Base-by-base conservation (phyloP, 2,797 vertebrate species). In the Aldrovandia affinis region DNA sequence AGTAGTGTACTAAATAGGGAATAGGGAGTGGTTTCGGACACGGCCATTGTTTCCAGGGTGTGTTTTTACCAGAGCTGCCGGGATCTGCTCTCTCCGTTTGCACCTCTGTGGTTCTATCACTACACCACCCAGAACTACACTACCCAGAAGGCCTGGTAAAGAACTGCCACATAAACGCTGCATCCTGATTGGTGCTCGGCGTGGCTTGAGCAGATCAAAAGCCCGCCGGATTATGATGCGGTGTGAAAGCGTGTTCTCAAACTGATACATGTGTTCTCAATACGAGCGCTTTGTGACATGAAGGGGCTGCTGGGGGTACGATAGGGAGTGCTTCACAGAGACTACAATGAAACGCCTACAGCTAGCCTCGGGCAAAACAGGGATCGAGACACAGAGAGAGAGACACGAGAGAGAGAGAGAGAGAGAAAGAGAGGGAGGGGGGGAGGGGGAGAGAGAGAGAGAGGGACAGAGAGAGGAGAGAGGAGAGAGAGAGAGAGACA, bases 271-370 rank as follows among this genome's bases (percentile, higher is more conserved):
- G 83, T 85, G 85, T 86, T 83, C 78, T 83, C 65, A 78, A 83
- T 70, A 30, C 70, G 79, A 59, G 80, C 12, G 28, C 39, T 47
- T 78, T 86, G 80, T 75, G 84, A 81, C 81, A 82, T 84, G 79
- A 81, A 84, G 75, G 55, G 1, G 70, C 75, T 77, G 80, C 82
- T 65, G 79, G 84, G 55, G 85, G 79, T 22, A 54, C 36, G 81
- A 80, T 78, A 83, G 81, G 77, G 80, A 80, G 57, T 33, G 78
- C 85, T 85, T 85, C 80, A 82, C 80, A 86, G 55, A 78, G 36
- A 42, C 54, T 84, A 82, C 68, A 88, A 86, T 80, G 75, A 85
- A 86, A 78, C 82, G 87, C 86, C 87, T 85, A 82, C 83, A 83
- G 87, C 85, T 77, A 84, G 85, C 84, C 86, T 81, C 75, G 84